These are phyloP conservation scores for Dipodomys stephensi DNA, from an alignment of 2,113 vertebrate genomes.

Conservation along the genomic window DNA sequence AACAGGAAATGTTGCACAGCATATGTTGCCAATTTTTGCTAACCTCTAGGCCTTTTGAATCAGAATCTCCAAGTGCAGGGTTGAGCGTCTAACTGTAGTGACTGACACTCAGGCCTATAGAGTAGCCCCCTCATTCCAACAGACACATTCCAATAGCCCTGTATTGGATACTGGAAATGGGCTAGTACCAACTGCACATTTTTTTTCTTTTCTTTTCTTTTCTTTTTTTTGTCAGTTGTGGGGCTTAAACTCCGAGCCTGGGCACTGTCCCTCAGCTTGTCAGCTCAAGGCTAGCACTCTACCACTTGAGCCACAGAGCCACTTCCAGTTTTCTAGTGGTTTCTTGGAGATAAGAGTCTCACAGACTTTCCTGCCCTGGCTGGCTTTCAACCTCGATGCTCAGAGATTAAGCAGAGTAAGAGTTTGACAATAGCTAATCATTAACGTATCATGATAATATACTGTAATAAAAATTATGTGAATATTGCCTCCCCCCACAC, in stretches of 20 bases:
- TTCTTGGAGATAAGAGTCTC: too few species aligned
- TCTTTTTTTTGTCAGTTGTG: too few species aligned
- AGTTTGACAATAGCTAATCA: not conserved
- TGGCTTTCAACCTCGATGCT: not conserved
- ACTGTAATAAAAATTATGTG: not conserved
- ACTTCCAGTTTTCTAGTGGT: too few species aligned
- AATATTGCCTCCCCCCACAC: not conserved
- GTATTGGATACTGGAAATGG: too few species aligned
- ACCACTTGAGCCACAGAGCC: too few species aligned
- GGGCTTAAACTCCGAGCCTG: too few species aligned
- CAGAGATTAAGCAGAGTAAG: not conserved
- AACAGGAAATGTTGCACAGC: not conserved
- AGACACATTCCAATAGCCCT: too few species aligned
- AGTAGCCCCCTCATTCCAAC: too few species aligned
- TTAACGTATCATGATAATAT: not conserved
- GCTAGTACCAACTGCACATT: too few species aligned
- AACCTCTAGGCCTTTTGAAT: not conserved
- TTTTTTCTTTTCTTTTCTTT: not conserved
- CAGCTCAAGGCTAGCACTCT: too few species aligned
- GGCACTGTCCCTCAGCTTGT: too few species aligned
- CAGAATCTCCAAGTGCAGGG: not conserved
- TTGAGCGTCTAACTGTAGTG: not conserved
- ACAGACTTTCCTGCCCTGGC: too few species aligned
- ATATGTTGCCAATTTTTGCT: not conserved
- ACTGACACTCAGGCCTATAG: not conserved